Conservation (phyloP, 2,797 vertebrate genomes). For the Falco peregrinus region DNA sequence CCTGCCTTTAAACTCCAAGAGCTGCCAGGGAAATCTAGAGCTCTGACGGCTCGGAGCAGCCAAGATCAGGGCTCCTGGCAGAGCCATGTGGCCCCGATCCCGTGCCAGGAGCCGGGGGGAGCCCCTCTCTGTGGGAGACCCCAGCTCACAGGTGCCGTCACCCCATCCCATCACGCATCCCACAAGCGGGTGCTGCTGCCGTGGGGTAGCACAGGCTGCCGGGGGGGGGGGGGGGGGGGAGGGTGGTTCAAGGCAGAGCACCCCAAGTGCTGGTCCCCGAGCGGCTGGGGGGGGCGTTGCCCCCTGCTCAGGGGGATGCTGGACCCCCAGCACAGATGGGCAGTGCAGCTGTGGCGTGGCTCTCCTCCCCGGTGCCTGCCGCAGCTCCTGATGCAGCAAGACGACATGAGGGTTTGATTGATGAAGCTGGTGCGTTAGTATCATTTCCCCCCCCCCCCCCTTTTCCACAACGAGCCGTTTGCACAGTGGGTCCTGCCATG, state of each 20-base stretch:
- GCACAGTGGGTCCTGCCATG: rapidly evolving
- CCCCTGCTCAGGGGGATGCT: rapidly evolving
- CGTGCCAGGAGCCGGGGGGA: rapidly evolving
- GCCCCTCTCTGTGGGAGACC: not conserved
- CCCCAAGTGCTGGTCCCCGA: not conserved
- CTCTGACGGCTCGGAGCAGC: not conserved
- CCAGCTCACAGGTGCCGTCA: not conserved
- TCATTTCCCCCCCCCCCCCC: not conserved
- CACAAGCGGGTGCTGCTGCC: not conserved
- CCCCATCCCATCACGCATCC: not conserved
- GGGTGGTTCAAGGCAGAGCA: not conserved
- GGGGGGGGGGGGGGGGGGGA: not conserved
- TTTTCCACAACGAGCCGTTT: conserved; percentile 42
- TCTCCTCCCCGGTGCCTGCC: not conserved
- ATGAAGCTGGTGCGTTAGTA: conserved; percentile 53
- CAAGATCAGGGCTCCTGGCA: not conserved
- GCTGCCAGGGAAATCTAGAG: not conserved
- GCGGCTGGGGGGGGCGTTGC: rapidly evolving
- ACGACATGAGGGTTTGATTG: conserved; percentile 43
- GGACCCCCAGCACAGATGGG: not conserved
- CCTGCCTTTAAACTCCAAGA: not conserved
- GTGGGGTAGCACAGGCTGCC: not conserved
- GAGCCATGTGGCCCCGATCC: not conserved
- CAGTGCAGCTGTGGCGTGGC: rapidly evolving
- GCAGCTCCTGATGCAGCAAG: not conserved